Evolutionary conservation across 1,140 invertebrate genomes (phyloP), one percentile per base, ranked within the genome.

Genomic region (Zaprionus ghesquierei): DNA sequence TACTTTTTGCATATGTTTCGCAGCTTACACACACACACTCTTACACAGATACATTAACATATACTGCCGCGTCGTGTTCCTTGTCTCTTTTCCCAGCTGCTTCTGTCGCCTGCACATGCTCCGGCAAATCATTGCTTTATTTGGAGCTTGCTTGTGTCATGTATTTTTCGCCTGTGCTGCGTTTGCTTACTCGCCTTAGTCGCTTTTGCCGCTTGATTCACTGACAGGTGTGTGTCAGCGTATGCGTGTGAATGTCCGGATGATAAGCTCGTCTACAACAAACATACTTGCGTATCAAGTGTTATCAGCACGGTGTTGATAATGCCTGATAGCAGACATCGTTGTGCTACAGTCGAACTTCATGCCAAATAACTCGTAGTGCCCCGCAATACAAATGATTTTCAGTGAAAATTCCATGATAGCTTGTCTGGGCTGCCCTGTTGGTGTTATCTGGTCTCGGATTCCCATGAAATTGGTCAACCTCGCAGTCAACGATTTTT

Each of bases 1-100:
- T 71, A 66, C 69, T 66, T 72, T 72, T 72, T 49, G 55, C 69
- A 72, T 68, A 33, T 72, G 69, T 68, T 66, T 53, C 31, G 49
- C 18, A 46, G 41, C 33, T 3, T 38, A 60, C 13, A 49, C 58
- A 58, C 29, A 49, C 27, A n/a, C 23, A 46, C 8, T 20, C 50
- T 31, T 33, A 31, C 4, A 50, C 12, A 31, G 1, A 13, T 49
- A 31, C 20, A 31, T 71, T 35, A 65, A 64, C 20, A 29, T 33
- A 38, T 38, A 38, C 8, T 38, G 9, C 6, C 15, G 6, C 20
- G 41, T 23, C 23, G 8, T 35, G 60, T 68, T 60, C 63, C 55
- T 46, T 68, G 59, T 29, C 27, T 60, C 55, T 68, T 46, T 29
- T 59, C 33, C 61, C 61, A 71, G 68, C 50, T 66, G 54, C 31